phyloP scores from a whole-genome alignment of 2,888 invertebrate species.

The Laothoe populi region DNA sequence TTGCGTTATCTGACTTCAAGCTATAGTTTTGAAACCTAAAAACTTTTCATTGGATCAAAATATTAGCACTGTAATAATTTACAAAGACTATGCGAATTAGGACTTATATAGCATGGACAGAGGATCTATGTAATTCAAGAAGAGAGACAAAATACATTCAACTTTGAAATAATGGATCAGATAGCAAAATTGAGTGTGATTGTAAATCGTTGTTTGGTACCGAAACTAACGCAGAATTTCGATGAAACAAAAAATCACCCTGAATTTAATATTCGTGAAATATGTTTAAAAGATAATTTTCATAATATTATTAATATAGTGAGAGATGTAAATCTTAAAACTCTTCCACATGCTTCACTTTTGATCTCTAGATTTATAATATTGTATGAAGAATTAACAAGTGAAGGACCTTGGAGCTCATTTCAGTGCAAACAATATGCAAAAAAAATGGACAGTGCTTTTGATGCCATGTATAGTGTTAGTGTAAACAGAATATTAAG shows the following conservation, averaged over 20 bases:
- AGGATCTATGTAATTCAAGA: too few relatives aligned
- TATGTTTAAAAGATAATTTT: slow-evolving; percentile 50
- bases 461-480: slow-evolving; percentile 52
- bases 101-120: too few relatives aligned
- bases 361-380: slow-evolving; percentile 19
- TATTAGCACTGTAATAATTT: too few relatives aligned
- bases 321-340: slow-evolving; percentile 48
- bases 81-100: too few relatives aligned
- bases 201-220: slow-evolving; percentile 55
- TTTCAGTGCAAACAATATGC: slow-evolving; percentile 49
- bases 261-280: slow-evolving; percentile 60
- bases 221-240: slow-evolving; percentile 59
- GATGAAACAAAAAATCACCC: slow-evolving; percentile 57
- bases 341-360: slow-evolving; percentile 40
- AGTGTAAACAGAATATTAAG: slow-evolving; percentile 52
- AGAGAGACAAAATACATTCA: too few relatives aligned
- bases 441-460: slow-evolving; percentile 52
- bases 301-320: slow-evolving; percentile 50
- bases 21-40: too few relatives aligned
- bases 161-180: slow-evolving; percentile 40
- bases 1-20: too few relatives aligned
- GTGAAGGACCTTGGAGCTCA: slow-evolving; percentile 59
- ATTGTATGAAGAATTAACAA: slow-evolving; percentile 25
- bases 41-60: too few relatives aligned
- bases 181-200: slow-evolving; percentile 41